Base-by-base conservation (phyloP, 2,888 invertebrate species). In the Meghimatium bilineatum region DNA sequence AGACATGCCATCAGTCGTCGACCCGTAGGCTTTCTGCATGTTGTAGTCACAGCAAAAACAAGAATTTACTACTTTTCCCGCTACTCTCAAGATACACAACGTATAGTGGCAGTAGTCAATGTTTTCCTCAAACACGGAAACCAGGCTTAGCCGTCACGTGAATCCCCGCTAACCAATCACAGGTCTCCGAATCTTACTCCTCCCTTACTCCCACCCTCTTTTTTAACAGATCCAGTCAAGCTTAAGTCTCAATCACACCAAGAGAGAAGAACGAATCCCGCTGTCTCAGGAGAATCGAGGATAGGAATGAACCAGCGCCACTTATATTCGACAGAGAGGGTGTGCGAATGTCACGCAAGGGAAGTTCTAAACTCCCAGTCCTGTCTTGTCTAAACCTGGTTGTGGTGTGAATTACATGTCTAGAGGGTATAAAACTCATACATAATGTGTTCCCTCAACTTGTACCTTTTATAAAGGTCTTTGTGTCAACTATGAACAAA, bases 61-160 rank as follows among this genome's bases (percentile, higher is more conserved):
- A 75, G 75, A 79, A 75, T 80, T 80, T 66, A 80, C 72, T 63
- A 83, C 81, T 72, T 36, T 66, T 34, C 44, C 38, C 32, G 49
- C 76, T 44, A 67, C 71, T 80, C 76, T 63, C 69, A 67, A 44
- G 38, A 20, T 56, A 26, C 80, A 52, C 52, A 14, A 17, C 36
- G 56, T 71, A 72, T 71, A 72, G 71, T 80, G 80, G n/a, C 81
- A 84, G 69, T 84, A 84, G 80, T 81, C 77, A 81, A 80, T 84
- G 63, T 36, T 29, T 32, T 17, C 49, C 82, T n/a, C 32, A n/a
- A 60, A 36, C 74, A 60, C 72, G 67, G 36, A 66, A 79, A 78
- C 83, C 72, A 80, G 52, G 36, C 72, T 49, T 63, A n/a, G 17
- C 44, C n/a, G 63, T 85, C 82, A 83, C 85, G 82, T 80, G 83